phyloP scores from a whole-genome alignment of 2,797 vertebrate genomes.

The Tapera naevia region DNA sequence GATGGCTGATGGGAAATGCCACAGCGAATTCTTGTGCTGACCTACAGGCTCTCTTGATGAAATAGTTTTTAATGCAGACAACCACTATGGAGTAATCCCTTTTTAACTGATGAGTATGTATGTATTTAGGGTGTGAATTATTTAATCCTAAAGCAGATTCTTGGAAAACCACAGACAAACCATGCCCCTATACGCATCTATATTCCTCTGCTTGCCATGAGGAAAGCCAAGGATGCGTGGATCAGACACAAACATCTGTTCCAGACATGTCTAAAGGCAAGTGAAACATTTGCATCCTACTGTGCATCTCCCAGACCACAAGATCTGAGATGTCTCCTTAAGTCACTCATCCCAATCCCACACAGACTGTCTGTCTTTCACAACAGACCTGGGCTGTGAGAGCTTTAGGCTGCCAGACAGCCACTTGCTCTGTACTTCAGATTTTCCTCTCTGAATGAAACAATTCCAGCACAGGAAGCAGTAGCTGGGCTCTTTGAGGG shows the following conservation, averaged over 20 bases:
- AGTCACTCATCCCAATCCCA: not conserved
- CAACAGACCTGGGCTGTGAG: fast-evolving
- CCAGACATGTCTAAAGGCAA: not conserved
- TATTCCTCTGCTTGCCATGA: not conserved
- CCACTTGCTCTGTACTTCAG: not conserved
- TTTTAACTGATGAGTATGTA: not conserved
- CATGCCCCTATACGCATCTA: not conserved
- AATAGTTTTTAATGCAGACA: not conserved
- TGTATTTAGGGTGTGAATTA: not conserved
- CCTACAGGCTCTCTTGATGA: not conserved
- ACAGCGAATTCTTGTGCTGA: not conserved
- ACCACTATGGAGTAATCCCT: not conserved
- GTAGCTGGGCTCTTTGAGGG: not conserved
- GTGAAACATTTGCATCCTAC: not conserved
- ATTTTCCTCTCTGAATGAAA: not conserved
- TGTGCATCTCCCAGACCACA: not conserved
- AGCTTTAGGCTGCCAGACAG: not conserved
- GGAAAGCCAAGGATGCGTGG: not conserved
- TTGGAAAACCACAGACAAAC: not conserved
- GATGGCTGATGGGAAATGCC: not conserved
- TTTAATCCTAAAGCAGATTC: not conserved
- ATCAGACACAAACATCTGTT: not conserved
- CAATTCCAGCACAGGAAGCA: not conserved
- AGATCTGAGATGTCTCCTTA: not conserved
- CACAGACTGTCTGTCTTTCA: not conserved